Base-by-base conservation (phyloP, 2,113 vertebrate species). In the Rana temporaria region DNA sequence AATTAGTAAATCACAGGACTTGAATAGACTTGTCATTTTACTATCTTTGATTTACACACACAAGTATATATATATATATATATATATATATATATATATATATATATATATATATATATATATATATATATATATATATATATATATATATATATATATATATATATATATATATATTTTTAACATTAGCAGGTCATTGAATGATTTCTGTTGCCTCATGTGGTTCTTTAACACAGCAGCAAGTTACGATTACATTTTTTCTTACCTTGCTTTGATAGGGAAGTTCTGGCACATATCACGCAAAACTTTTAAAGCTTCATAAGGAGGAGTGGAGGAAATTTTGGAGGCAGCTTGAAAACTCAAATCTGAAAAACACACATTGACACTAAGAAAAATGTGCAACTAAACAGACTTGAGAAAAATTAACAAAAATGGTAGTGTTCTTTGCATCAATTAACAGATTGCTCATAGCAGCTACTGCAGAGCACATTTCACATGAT, bases 261-360 rank as follows among this genome's bases (percentile, higher is more conserved):
- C 86, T 81, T 93, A 99, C 98, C 98, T 98, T 87, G 98, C 98
- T 94, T 95, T 98, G 84, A 94, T 88, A 52, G 98, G 98, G 84
- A 98, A 99, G 89, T 99, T 97, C 89, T 99, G 98, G 85, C 97
- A 95, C 64, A 98, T 91, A 74, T 99, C 97, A 88, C 91, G 94
- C 95, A 99, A 94, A 83, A 97, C 84, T 86, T 98, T 99, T 86
- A 99, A 91, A 80, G 95, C 90, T 86, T 96, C 96, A 89, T 96
- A 96, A 89, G 92, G 94, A 85, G 96, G 94, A 16, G 91, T 80
- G n/a, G 96, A 95, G 87, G 92, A 85, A 90, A 99, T 95, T 86
- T 86, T 95, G 88, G 95, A 89, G 84, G 97, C 97, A 85, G 97
- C 97, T 91, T 98, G 97, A 88, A 97, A 97, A 92, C 97, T 98